Evolutionary conservation across 2,113 vertebrate species (phyloP).

Genomic region (Manacus vitellinus): DNA sequence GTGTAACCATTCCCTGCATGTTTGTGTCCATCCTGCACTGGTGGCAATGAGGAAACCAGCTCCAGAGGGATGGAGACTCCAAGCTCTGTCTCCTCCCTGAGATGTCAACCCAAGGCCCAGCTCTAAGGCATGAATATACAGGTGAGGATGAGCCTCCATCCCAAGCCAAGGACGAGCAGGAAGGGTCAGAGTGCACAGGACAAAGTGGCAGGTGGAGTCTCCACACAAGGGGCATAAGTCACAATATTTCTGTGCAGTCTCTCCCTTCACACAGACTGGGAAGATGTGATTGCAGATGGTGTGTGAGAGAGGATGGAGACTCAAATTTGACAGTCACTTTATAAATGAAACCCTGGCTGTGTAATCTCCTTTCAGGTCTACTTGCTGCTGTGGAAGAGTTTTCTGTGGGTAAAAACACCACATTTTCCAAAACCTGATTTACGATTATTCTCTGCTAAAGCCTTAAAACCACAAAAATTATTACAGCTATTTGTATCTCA

Average conservation of each 20-base stretch:
- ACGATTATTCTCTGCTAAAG: slow-evolving; percentile 25
- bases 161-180: neutral
- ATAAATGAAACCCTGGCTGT: neutral
- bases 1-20: neutral
- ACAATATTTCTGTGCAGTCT: neutral
- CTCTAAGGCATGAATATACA: neutral
- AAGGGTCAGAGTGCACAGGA: neutral
- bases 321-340: neutral
- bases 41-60: neutral
- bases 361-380: neutral
- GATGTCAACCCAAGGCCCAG: neutral
- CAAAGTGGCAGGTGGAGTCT: neutral
- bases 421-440: slow-evolving; percentile 25
- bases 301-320: neutral
- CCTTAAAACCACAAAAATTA: slow-evolving; percentile 44
- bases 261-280: neutral
- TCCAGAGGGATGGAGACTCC: neutral
- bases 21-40: neutral
- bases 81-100: neutral
- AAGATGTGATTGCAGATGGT: neutral
- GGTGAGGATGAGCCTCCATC: neutral
- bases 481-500: slow-evolving; percentile 49
- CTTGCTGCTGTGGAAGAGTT: neutral
- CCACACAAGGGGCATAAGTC: neutral
- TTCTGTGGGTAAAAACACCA: neutral